Evolutionary conservation across 2,113 vertebrate species (phyloP).

Genomic region (Nesogale talazaci): DNA sequence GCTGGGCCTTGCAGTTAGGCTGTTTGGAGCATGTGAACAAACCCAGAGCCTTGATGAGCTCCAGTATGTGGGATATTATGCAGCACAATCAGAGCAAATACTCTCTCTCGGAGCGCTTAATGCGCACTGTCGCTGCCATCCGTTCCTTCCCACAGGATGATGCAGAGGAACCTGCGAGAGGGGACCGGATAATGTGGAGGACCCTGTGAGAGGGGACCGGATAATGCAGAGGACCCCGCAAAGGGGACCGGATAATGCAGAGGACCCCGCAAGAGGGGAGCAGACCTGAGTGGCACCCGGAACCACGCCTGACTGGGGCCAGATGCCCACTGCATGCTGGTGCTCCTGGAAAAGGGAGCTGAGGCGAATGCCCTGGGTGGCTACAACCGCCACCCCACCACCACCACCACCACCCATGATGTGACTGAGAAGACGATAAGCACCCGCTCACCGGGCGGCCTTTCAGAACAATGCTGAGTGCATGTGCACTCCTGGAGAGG

Average conservation of each 20-base stretch:
- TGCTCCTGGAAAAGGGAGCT: conserved; percentile 96
- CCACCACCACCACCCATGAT: no score
- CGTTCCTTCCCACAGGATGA: conserved; percentile 96
- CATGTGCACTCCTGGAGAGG: conserved; percentile 93
- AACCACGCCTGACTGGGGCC: conserved; percentile 99
- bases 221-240: no score
- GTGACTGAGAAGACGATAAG: no score
- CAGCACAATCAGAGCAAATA: conserved; percentile 98
- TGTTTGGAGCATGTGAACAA: conserved; percentile 81
- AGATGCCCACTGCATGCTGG: conserved; percentile 95
- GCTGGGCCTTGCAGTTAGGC: no score
- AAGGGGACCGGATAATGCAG: no score
- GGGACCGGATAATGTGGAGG: conserved; percentile 98
- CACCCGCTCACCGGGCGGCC: conserved; percentile 98
- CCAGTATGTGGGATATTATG: conserved; percentile 94
- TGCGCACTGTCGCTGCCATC: conserved; percentile 97
- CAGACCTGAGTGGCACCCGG: conserved; percentile 96
- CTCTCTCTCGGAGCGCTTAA: conserved; percentile 96
- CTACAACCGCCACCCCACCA: no score
- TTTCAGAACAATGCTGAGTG: conserved; percentile 97
- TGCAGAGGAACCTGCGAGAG: no score
- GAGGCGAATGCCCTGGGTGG: conserved; percentile 97
- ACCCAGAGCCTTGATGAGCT: conserved; percentile 72
- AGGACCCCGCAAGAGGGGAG: no score
- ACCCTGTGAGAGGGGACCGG: conserved; percentile 96